phyloP scores from a whole-genome alignment of 2,797 vertebrate species.

The Typhlichthys eigenmanni region DNA sequence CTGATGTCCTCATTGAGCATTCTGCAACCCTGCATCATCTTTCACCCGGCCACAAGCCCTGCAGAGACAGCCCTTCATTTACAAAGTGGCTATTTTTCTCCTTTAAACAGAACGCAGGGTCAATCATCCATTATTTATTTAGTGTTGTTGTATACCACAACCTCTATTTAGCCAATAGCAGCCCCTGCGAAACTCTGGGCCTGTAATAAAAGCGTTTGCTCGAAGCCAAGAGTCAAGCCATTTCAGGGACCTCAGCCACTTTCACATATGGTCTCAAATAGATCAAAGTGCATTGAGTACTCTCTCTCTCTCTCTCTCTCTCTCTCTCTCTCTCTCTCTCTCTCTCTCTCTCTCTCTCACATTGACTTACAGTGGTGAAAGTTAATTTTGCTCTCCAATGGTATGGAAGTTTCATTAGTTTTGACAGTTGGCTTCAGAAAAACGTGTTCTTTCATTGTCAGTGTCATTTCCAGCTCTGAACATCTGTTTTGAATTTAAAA shows the following conservation, averaged over 20 bases:
- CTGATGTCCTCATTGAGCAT: not conserved
- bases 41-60: constrained; percentile 45
- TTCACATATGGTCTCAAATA: constrained; percentile 47
- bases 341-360: not conserved
- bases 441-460: constrained; percentile 21
- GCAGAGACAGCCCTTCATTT: constrained; percentile 49
- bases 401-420: constrained; percentile 44
- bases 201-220: constrained; percentile 66
- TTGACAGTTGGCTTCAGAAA: constrained; percentile 45
- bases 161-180: constrained; percentile 67
- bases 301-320: constrained; percentile 1
- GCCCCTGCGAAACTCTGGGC: constrained; percentile 41
- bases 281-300: constrained; percentile 50
- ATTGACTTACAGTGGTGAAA: constrained; percentile 29
- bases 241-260: constrained; percentile 49
- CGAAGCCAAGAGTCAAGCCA: constrained; percentile 49
- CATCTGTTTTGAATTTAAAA: constrained; percentile 43
- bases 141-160: constrained; percentile 33
- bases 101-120: constrained; percentile 38
- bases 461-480: constrained; percentile 41
- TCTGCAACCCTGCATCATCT: constrained; percentile 38
- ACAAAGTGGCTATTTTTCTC: constrained; percentile 57
- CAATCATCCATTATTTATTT: constrained; percentile 67
- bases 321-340: not conserved
- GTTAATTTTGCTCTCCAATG: constrained; percentile 33